phyloP scores from a whole-genome alignment of 2,888 invertebrate species.

The Actias luna region DNA sequence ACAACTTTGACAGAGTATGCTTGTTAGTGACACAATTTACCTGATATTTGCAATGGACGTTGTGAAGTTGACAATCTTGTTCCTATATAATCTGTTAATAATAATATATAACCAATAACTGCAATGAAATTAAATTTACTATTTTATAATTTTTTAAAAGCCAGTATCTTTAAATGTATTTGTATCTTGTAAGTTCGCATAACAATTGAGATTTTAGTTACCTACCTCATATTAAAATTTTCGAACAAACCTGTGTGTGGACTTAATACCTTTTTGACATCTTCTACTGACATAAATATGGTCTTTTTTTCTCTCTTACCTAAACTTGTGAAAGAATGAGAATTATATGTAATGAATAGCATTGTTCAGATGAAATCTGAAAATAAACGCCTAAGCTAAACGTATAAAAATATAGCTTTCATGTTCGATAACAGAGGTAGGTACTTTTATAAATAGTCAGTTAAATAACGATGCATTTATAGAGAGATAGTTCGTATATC shows the following conservation, averaged over 20 bases:
- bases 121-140: neutral
- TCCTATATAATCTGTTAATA: no score
- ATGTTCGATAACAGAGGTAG: neutral
- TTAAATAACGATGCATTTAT: slow-evolving; percentile 9
- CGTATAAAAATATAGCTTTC: neutral
- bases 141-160: no score
- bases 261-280: no score
- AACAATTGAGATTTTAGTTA: no score
- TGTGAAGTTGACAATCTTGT: no score
- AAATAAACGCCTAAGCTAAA: neutral
- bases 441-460: neutral
- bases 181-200: no score
- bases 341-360: neutral
- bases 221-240: no score
- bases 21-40: neutral
- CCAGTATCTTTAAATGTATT: no score
- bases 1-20: neutral
- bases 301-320: no score
- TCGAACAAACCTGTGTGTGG: no score
- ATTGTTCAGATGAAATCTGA: neutral
- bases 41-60: neutral
- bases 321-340: no score
- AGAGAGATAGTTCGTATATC: slow-evolving; percentile 60
- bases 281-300: no score
- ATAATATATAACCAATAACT: neutral